These are phyloP conservation scores for Spatula versicolor DNA, from an alignment of 2,797 vertebrate species.

Conservation along the genomic window DNA sequence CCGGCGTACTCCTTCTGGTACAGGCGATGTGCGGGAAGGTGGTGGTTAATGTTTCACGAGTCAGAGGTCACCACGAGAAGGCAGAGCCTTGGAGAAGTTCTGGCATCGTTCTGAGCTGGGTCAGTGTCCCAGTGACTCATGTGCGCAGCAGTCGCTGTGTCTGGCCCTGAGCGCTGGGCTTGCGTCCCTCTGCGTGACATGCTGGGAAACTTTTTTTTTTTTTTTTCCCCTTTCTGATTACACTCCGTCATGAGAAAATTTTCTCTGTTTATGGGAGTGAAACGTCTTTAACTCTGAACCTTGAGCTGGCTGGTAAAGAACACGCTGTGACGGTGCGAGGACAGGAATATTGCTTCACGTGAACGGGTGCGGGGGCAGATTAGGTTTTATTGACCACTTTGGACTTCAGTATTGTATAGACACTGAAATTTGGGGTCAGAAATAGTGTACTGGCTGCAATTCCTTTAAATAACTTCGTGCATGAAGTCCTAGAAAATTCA, in stretches of 20 bases:
- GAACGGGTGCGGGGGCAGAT: not conserved
- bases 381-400: not conserved
- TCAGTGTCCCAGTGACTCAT: rapidly evolving
- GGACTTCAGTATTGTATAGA: not conserved
- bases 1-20: not conserved
- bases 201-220: not conserved
- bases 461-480: not conserved
- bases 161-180: not conserved
- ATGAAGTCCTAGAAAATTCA: constrained; percentile 4
- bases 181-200: not conserved
- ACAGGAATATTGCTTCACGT: not conserved
- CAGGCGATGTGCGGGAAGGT: not conserved
- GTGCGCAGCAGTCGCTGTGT: not conserved
- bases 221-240: not conserved
- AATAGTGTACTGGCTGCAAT: not conserved
- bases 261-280: not conserved
- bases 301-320: not conserved
- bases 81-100: not conserved
- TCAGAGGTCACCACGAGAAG: not conserved
- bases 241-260: not conserved
- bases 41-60: not conserved
- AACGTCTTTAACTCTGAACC: not conserved
- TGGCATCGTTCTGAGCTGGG: not conserved
- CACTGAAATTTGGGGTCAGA: not conserved
- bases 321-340: not conserved